Evolutionary conservation across 2,888 invertebrate genomes (phyloP).

Genomic region (Sarcophaga subvicina): DNA sequence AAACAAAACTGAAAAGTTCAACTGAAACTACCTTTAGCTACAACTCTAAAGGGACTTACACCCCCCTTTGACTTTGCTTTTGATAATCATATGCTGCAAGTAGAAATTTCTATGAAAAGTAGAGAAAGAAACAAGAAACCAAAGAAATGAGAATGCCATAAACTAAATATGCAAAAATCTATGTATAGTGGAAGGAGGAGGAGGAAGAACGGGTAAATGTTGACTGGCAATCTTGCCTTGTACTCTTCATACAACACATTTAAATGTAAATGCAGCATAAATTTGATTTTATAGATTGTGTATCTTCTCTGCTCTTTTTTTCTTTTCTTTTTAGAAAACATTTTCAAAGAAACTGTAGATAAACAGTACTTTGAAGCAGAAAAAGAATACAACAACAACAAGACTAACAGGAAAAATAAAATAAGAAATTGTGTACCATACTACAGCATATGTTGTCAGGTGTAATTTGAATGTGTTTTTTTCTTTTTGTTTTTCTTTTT

Average conservation of each 20-base stretch:
- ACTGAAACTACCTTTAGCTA: neutral
- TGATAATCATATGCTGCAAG: neutral
- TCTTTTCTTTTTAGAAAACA: conserved; percentile 34
- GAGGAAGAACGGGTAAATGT: neutral
- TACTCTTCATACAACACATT: conserved; percentile 14
- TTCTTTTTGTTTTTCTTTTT: too few species aligned
- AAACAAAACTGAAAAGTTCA: neutral
- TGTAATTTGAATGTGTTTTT: conserved; percentile 34
- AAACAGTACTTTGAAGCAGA: neutral
- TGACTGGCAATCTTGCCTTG: neutral
- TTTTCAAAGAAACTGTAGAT: conserved; percentile 17
- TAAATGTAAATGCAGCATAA: conserved; percentile 61
- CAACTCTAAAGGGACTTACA: neutral
- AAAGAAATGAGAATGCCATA: neutral
- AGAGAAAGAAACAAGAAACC: neutral
- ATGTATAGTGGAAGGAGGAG: neutral
- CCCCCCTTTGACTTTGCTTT: neutral
- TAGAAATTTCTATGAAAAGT: neutral
- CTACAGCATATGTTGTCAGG: conserved; percentile 54
- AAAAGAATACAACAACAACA: neutral
- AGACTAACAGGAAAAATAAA: conserved; percentile 1
- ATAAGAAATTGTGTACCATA: neutral
- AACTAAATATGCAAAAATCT: neutral
- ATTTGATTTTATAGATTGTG: conserved; percentile 61
- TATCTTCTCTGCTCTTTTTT: conserved; percentile 1